Evolutionary conservation across 2,797 vertebrate genomes (phyloP).

Genomic region (Gadopsis marmoratus): DNA sequence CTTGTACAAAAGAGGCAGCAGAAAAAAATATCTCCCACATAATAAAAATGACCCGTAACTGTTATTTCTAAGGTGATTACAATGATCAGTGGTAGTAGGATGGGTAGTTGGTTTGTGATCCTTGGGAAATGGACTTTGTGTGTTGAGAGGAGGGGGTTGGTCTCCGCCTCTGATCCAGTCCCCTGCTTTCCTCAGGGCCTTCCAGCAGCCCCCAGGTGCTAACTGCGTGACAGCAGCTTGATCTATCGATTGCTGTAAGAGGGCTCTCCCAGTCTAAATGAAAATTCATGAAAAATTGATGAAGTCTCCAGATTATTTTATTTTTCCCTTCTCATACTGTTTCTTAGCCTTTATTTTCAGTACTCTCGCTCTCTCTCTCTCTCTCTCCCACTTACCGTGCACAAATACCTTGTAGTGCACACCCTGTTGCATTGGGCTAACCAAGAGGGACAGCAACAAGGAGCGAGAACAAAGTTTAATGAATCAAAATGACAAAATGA

Average conservation of each 20-base stretch:
- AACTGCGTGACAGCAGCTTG: conserved; percentile 94
- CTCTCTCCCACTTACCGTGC: background rate
- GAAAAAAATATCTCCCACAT: background rate
- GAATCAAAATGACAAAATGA: background rate
- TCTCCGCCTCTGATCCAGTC: conserved; percentile 78
- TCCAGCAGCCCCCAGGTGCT: conserved; percentile 92
- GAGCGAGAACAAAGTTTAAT: background rate
- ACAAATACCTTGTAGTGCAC: background rate
- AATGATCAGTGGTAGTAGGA: conserved; percentile 25
- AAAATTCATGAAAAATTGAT: conserved; percentile 99
- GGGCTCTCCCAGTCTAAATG: conserved; percentile 91
- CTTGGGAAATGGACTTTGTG: conserved; percentile 38
- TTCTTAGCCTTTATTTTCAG: conserved; percentile 50
- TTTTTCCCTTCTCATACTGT: conserved; percentile 62
- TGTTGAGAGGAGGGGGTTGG: conserved; percentile 53
- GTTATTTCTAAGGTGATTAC: conserved; percentile 42
- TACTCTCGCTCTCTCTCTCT: background rate
- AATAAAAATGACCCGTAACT: background rate
- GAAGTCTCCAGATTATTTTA: conserved; percentile 91
- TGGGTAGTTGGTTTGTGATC: conserved; percentile 61
- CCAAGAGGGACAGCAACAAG: background rate
- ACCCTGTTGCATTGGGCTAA: background rate
- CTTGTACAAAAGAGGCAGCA: background rate
- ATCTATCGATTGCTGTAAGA: conserved; percentile 97
- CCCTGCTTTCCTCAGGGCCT: conserved; percentile 81